These are phyloP conservation scores for Agrochola macilenta DNA, from an alignment of 2,888 invertebrate species.

Conservation along the genomic window DNA sequence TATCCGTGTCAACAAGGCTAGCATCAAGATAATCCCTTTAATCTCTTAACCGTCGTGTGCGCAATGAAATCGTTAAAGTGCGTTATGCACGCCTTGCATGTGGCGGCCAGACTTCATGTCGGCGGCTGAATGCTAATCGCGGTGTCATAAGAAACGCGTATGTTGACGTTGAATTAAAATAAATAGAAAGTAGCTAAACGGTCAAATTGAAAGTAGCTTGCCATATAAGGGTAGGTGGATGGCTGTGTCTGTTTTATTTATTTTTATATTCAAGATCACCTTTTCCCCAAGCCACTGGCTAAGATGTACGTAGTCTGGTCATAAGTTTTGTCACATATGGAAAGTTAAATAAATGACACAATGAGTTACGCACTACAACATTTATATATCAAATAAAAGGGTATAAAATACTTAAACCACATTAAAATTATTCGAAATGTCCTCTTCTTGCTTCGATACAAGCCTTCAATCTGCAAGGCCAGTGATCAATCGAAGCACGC, in stretches of 20 bases:
- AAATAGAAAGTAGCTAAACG: slow-evolving; percentile 67
- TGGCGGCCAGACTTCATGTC: slow-evolving; percentile 72
- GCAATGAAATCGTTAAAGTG: slow-evolving; percentile 79
- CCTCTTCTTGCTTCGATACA: too few relatives aligned
- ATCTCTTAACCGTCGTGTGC: slow-evolving; percentile 70
- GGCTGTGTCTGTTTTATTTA: slow-evolving; percentile 12
- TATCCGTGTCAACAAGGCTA: slow-evolving; percentile 53
- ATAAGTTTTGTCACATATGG: too few relatives aligned
- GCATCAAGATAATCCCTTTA: slow-evolving; percentile 72
- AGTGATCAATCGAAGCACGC: too few relatives aligned
- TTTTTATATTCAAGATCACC: slow-evolving; percentile 17
- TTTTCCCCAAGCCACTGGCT: slow-evolving; percentile 14
- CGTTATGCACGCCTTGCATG: slow-evolving; percentile 70
- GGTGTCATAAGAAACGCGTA: slow-evolving; percentile 67
- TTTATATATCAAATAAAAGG: too few relatives aligned
- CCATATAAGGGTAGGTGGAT: slow-evolving; percentile 55
- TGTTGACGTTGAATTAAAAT: slow-evolving; percentile 67
- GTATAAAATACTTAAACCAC: too few relatives aligned
- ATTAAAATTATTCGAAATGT: too few relatives aligned
- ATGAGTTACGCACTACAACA: too few relatives aligned
- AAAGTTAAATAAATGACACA: too few relatives aligned
- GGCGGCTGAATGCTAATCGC: slow-evolving; percentile 74
- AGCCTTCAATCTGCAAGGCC: too few relatives aligned
- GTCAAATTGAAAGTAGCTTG: slow-evolving; percentile 63
- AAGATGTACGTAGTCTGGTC: too few relatives aligned